A percentile compares a stretch with the other conserved stretches of the same genome.
These are phyloP conservation scores for Hemibagrus wyckioides DNA, from an alignment of 2,113 vertebrate species.

Conservation along the genomic window DNA sequence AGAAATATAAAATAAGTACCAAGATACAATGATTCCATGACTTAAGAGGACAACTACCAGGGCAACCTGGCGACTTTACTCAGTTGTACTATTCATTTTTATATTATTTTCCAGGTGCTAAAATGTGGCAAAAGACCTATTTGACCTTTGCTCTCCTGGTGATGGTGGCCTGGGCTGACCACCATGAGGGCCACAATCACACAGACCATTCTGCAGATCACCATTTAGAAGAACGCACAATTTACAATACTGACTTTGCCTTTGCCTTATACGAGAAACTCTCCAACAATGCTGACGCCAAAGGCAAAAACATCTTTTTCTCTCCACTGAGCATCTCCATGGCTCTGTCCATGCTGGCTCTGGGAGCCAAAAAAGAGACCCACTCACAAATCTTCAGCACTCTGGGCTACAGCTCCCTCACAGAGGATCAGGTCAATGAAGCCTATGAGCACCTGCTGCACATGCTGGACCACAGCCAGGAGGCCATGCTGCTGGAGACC, in stretches of 20 bases:
- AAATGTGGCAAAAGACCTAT: constrained; percentile 69
- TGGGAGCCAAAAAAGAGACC: constrained; percentile 61
- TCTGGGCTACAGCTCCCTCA: constrained; percentile 66
- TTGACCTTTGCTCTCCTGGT: constrained; percentile 65
- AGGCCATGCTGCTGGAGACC: constrained; percentile 62
- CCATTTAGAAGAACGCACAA: constrained; percentile 42
- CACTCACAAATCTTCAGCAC: constrained; percentile 68
- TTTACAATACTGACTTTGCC: constrained; percentile 74
- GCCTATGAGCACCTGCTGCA: constrained; percentile 67
- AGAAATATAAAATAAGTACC: too few species aligned
- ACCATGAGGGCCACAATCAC: constrained; percentile 37
- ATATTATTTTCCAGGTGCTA: constrained; percentile 45
- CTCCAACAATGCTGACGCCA: constrained; percentile 40
- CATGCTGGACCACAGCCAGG: constrained; percentile 62
- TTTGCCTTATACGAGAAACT: constrained; percentile 79
- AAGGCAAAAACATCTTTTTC: constrained; percentile 74
- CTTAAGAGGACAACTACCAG: too few species aligned
- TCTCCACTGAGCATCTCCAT: constrained; percentile 72
- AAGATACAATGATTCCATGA: too few species aligned
- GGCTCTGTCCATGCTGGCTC: constrained; percentile 66
- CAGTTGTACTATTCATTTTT: not conserved
- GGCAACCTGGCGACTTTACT: not conserved
- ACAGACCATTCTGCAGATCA: constrained; percentile 35
- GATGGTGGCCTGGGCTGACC: constrained; percentile 57
- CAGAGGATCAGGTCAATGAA: constrained; percentile 56